Evolutionary conservation across 35 echinoderm and acorn worm genomes (phyloP).

Genomic region (Patiria miniata): DNA sequence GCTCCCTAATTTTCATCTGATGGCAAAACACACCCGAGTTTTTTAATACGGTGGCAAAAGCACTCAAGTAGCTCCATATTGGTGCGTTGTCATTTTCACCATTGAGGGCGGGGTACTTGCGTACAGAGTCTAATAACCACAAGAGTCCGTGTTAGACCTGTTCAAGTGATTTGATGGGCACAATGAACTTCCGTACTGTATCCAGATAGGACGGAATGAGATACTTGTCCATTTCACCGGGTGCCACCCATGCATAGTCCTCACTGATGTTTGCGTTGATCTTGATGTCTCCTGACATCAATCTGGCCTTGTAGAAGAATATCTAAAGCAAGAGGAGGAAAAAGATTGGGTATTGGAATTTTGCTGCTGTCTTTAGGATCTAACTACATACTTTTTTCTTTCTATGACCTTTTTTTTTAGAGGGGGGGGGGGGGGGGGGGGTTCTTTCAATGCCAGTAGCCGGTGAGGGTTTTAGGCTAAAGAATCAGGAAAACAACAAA

Average conservation of each 20-base stretch:
- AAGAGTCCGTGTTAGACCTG: too few species aligned
- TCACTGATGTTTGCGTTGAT: conserved; percentile 32
- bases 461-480: not conserved
- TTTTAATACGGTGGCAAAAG: too few species aligned
- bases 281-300: conserved; percentile 59
- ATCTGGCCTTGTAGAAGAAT: conserved; percentile 93
- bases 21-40: too few species aligned
- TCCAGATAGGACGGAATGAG: conserved; percentile 64
- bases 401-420: not conserved
- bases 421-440: too few species aligned
- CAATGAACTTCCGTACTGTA: conserved; percentile 72
- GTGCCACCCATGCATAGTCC: conserved; percentile 79
- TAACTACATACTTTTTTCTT: not conserved
- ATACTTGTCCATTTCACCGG: conserved; percentile 77
- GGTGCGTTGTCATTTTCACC: too few species aligned
- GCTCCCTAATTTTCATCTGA: too few species aligned
- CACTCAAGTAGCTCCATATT: too few species aligned
- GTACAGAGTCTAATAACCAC: too few species aligned
- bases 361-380: not conserved
- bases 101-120: too few species aligned
- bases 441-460: not conserved
- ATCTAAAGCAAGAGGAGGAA: conserved; percentile 57
- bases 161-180: conserved; percentile 30
- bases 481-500: too few species aligned
- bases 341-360: not conserved